These are phyloP conservation scores for Stercorarius parasiticus DNA, from an alignment of 2,113 vertebrate species.

Conservation along the genomic window DNA sequence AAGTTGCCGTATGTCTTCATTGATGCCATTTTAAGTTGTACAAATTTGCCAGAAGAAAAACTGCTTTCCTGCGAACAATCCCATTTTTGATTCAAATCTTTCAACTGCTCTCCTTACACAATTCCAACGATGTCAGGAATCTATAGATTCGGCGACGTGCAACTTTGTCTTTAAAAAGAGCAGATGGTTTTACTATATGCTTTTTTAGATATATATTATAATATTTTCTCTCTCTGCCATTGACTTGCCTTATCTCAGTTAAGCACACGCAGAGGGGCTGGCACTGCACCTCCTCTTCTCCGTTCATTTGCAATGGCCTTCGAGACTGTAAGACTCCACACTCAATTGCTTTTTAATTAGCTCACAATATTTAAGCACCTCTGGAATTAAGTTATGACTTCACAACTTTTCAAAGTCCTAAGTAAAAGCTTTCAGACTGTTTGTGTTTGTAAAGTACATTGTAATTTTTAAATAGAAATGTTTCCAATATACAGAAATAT, in stretches of 20 bases:
- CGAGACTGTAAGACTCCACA: rapidly evolving
- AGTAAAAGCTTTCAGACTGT: neutral
- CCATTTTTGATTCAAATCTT: neutral
- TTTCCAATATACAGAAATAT: neutral
- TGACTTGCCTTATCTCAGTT: neutral
- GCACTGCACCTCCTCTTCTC: neutral
- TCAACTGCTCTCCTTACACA: neutral
- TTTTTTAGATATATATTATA: neutral
- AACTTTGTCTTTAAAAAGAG: neutral
- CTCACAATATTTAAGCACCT: neutral
- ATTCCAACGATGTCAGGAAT: neutral
- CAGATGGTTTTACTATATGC: rapidly evolving
- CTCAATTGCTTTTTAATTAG: neutral
- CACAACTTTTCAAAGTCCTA: neutral
- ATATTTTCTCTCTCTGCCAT: neutral
- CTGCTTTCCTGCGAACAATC: neutral
- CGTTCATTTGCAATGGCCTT: neutral
- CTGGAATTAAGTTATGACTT: neutral
- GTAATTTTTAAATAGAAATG: neutral
- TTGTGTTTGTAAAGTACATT: neutral
- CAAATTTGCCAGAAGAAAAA: neutral
- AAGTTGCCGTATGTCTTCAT: rapidly evolving
- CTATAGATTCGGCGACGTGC: neutral
- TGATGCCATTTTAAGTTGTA: neutral
- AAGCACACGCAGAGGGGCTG: rapidly evolving